A percentile compares a stretch with the other conserved stretches of the same genome.
phyloP scores from a whole-genome alignment of 2,888 invertebrate species.

The Trichogramma evanescens region DNA sequence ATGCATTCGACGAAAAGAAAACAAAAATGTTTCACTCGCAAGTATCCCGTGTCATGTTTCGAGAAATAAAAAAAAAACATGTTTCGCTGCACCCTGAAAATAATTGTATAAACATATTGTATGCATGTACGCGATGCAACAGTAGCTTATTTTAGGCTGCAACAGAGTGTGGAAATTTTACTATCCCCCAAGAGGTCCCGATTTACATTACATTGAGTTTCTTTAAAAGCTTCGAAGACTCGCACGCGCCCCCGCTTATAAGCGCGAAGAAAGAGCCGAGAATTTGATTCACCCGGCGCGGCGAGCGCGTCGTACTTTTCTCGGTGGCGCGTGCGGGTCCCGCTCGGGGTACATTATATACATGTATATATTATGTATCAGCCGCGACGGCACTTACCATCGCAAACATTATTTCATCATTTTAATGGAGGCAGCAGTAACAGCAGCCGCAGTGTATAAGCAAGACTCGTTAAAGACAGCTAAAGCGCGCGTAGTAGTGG shows the following conservation, averaged over 20 bases:
- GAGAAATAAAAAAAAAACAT: too few species aligned
- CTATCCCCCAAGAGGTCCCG: not conserved
- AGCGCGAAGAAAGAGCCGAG: not conserved
- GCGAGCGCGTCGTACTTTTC: too few species aligned
- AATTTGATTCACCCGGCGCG: not conserved
- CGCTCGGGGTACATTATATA: not conserved
- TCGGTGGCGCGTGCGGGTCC: not conserved
- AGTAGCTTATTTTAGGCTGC: too few species aligned
- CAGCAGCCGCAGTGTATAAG: too few species aligned
- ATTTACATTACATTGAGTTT: not conserved
- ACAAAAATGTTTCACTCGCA: too few species aligned
- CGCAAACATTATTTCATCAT: conserved; percentile 47
- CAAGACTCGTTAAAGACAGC: too few species aligned
- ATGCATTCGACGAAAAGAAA: too few species aligned
- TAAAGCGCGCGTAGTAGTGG: too few species aligned
- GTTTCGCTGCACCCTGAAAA: too few species aligned
- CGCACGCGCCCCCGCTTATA: not conserved
- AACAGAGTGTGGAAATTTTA: not conserved
- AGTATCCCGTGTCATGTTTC: too few species aligned
- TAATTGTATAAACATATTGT: too few species aligned
- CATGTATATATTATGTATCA: conserved; percentile 1
- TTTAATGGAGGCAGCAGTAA: conserved; percentile 33
- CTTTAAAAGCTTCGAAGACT: not conserved
- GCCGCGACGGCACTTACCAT: conserved; percentile 40
- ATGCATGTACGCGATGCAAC: too few species aligned